Percentiles rank a stretch among this genome's conserved stretches.
Conservation (phyloP, 2,888 invertebrate genomes). For the Ischnus inquisitorius region DNA sequence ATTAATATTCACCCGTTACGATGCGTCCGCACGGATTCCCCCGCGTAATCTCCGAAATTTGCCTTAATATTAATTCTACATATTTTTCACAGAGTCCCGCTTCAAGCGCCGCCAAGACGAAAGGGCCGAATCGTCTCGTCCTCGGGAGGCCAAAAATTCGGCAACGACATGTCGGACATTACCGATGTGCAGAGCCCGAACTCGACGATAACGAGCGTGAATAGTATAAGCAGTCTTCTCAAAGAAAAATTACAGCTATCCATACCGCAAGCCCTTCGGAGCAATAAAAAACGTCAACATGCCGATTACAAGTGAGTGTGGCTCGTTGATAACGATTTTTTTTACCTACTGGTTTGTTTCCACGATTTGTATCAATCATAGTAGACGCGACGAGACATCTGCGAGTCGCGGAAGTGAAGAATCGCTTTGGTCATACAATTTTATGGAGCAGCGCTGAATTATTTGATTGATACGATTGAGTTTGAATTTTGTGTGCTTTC, state of each 20-base stretch:
- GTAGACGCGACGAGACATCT: too few relatives aligned
- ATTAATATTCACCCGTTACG: too few relatives aligned
- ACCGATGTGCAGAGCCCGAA: constrained; percentile 89
- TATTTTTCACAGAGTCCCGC: constrained; percentile 87
- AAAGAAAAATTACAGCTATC: constrained; percentile 92
- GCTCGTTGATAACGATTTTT: background rate
- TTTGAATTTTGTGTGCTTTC: constrained; percentile 46
- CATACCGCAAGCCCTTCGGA: constrained; percentile 82
- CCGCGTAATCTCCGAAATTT: background rate
- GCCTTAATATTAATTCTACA: background rate
- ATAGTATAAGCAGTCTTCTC: constrained; percentile 93
- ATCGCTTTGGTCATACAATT: too few relatives aligned
- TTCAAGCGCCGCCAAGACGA: constrained; percentile 87
- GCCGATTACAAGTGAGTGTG: constrained; percentile 82
- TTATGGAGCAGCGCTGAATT: too few relatives aligned
- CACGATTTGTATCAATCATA: background rate
- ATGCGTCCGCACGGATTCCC: background rate
- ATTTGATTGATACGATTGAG: too few relatives aligned
- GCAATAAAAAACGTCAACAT: constrained; percentile 81
- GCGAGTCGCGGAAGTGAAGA: too few relatives aligned
- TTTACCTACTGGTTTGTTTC: too few relatives aligned
- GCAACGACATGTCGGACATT: constrained; percentile 87
- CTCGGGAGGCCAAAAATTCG: constrained; percentile 86
- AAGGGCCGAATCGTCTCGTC: constrained; percentile 89
- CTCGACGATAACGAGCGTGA: constrained; percentile 94